Percentiles rank a stretch among this genome's conserved stretches.
These are phyloP conservation scores for Anthrax anthrax DNA, from an alignment of 2,888 invertebrate species.

Conservation along the genomic window DNA sequence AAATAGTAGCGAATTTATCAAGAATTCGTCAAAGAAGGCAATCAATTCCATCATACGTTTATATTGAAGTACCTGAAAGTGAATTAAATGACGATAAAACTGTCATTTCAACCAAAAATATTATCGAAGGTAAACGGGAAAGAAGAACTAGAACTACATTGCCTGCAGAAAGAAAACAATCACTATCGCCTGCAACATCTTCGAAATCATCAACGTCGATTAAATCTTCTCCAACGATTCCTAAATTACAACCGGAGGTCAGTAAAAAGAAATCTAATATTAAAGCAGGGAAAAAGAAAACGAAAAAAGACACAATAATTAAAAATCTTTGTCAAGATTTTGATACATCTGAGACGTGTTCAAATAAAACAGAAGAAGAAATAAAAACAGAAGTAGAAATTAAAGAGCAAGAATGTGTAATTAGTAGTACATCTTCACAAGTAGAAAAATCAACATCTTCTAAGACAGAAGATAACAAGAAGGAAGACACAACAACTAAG, in stretches of 20 bases:
- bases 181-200: background rate
- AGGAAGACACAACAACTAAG: background rate
- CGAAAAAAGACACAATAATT: too few relatives aligned
- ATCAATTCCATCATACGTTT: background rate
- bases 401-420: constrained; percentile 16
- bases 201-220: background rate
- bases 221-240: background rate
- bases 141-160: constrained; percentile 17
- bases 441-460: background rate
- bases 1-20: background rate
- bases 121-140: constrained; percentile 26
- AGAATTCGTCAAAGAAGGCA: background rate
- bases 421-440: constrained; percentile 17
- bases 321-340: too few relatives aligned
- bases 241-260: too few relatives aligned
- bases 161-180: constrained; percentile 8
- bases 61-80: background rate
- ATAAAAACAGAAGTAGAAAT: background rate
- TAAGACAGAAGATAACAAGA: too few relatives aligned
- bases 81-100: constrained; percentile 19
- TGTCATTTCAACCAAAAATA: constrained; percentile 28
- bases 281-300: too few relatives aligned
- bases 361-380: too few relatives aligned
- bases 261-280: too few relatives aligned
- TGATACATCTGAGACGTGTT: too few relatives aligned